Percentiles rank a stretch among this genome's conserved stretches.
Conservation (phyloP, 2,797 vertebrate species). For the Notamacropus eugenii region DNA sequence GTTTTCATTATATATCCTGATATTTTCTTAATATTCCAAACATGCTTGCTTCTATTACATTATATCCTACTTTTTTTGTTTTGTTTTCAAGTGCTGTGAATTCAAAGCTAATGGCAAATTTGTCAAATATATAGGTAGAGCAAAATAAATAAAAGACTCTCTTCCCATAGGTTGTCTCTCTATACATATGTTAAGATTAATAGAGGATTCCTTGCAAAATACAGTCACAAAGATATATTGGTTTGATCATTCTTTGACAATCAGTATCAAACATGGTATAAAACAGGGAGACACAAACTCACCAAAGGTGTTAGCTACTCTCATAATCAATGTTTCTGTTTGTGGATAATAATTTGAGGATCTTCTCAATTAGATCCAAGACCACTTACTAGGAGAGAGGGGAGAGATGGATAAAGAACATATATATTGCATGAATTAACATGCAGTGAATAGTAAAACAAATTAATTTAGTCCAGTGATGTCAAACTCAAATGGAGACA, state of each 20-base stretch:
- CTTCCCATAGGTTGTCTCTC: background rate
- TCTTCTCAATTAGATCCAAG: background rate
- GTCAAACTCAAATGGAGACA: background rate
- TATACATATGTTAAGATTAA: background rate
- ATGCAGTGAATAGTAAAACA: background rate
- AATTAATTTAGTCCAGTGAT: background rate
- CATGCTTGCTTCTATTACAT: background rate
- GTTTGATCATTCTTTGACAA: background rate
- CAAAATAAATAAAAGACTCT: background rate
- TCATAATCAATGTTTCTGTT: background rate
- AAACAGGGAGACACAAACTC: background rate
- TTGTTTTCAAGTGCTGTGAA: slow-evolving; percentile 12
- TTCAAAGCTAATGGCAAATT: background rate
- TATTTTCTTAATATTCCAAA: slow-evolving; percentile 10
- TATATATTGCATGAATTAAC: background rate
- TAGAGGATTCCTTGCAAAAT: background rate
- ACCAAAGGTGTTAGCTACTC: background rate
- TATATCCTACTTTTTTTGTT: background rate
- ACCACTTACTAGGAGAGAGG: background rate
- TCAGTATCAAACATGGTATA: background rate
- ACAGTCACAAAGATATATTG: background rate
- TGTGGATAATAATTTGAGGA: background rate
- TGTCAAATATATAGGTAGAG: background rate
- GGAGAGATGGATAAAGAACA: background rate
- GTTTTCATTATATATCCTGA: background rate